Base-by-base conservation (phyloP, 2,797 vertebrate species). In the Tadarida brasiliensis region DNA sequence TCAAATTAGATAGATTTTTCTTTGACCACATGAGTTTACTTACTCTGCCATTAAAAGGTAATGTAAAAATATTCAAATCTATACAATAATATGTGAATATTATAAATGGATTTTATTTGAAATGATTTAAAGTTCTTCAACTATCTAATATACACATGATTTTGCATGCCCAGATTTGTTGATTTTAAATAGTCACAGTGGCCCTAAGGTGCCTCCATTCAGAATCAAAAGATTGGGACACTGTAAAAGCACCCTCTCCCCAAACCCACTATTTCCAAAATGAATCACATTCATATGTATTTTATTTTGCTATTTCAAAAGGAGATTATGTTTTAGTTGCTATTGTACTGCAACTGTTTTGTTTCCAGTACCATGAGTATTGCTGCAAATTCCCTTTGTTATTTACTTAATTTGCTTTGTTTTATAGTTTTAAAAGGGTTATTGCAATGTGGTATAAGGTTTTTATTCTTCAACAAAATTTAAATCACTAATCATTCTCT, bases 391-490 rank as follows among this genome's bases (percentile, higher is more conserved):
- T 11, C 19, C 26, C 56, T 77, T 77, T 89, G 33, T 78, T 68
- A 57, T 54, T 71, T 96, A 33, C 19, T 77, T 86, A 71, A 54
- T 94, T 95, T 92, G n/a, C 14, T 93, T 90, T 93, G 74, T 88
- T 95, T 94, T 78, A 57, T 78, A 68, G 17, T 78, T 73, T n/a
- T 17, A 54, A 49, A 85, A 65, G 30, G 68, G 2, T 35, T 61
- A 87, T 96, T 90, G 8, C 94, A 86, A 24, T 35, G 90, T 17
- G 47, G 87, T 94, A 0, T 77, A 93, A 96, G 81, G 61, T 2
- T 96, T 98, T 87, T 90, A 61, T 93, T 92, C n/a, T 94, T 95
- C 26, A 56, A 7, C 86, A 77, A 96, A 87, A 95, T 80, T 6
- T 85, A 97, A 87, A 95, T 59, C 67, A 90, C 28, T 78, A 49